Evolutionary conservation across 2,888 invertebrate genomes (phyloP).

Genomic region (Quadriops clusia): DNA sequence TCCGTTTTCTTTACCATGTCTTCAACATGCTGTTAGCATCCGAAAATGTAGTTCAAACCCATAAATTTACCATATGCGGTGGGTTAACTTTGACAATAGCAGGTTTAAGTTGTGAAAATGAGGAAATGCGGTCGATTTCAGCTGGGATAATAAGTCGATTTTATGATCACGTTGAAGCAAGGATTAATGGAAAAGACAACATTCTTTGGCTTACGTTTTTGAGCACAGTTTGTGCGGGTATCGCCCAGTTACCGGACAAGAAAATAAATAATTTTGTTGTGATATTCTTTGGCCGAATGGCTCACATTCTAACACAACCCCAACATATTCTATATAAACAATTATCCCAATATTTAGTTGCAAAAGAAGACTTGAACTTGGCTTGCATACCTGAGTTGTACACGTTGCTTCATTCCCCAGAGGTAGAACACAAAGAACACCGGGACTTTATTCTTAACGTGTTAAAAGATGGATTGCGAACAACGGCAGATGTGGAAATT

Average conservation of each 20-base stretch:
- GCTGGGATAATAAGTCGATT: conserved; percentile 64
- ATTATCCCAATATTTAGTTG: conserved; percentile 39
- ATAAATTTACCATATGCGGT: conserved; percentile 56
- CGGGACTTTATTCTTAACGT: conserved; percentile 68
- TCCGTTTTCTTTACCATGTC: conserved; percentile 68
- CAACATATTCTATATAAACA: conserved; percentile 63
- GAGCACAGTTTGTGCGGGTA: conserved; percentile 52
- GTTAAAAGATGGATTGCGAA: conserved; percentile 63
- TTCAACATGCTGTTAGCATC: conserved; percentile 63
- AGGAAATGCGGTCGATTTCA: conserved; percentile 56
- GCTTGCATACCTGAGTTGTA: conserved; percentile 79
- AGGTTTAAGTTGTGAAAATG: conserved; percentile 56
- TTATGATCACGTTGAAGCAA: conserved; percentile 60
- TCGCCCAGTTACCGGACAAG: conserved; percentile 32
- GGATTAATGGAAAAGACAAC: conserved; percentile 50
- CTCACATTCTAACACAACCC: conserved; percentile 62
- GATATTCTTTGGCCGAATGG: conserved; percentile 57
- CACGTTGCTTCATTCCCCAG: conserved; percentile 69
- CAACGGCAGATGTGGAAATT: conserved; percentile 60
- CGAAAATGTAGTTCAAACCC: conserved; percentile 60
- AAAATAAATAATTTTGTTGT: conserved; percentile 39
- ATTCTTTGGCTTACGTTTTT: conserved; percentile 56
- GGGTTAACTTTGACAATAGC: conserved; percentile 58
- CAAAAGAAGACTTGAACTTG: conserved; percentile 66
- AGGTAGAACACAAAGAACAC: conserved; percentile 54